Base-by-base conservation (phyloP, 2,113 vertebrate genomes). In the Strix uralensis region DNA sequence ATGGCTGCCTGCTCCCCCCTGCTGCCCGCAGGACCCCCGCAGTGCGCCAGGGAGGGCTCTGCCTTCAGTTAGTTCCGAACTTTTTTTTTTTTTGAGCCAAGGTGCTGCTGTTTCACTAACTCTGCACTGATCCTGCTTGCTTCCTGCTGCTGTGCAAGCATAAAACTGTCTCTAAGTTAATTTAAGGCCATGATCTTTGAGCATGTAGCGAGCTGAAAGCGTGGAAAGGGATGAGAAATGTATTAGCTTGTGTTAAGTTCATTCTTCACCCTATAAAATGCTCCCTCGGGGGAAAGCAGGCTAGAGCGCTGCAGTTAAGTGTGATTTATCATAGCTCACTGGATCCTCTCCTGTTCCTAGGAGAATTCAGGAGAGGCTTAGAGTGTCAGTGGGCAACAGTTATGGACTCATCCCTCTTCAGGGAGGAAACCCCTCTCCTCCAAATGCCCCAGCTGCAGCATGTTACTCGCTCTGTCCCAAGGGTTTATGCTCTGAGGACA, bases 1-100 rank as follows among this genome's bases (percentile, higher is more conserved):
- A 46, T 4, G 15, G 44, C 44, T 46, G 44, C 44, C 44, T 46
- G 44, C 44, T 46, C 15, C 44, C 40, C 40, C 40, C 40, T 42
- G 71, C 36, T 26, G 7, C 72, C 38, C 15, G 23, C 22, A 47
- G 40, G 23, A 22, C 44, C 42, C 22, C 36, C 7, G 23, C 65
- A 36, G 27, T 2, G 17, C 1, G 0, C 36, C 36, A 32, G 42
- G 40, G 27, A 34, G 73, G 34, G 51, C 21, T 63, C 13, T 13
- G 3, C 25, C 1, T 19, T 71, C 36, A 17, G 14, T 58, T 30
- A 54, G 7, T 36, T 75, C 11, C 0, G 7, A 20, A 55, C n/a
- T 38, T 55, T 36, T 51, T 10, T 36, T 51, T 10, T 51, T 81
- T 47, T 29, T 85, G 51, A 34, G 15, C 16, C 19, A 29, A 66